phyloP scores from a whole-genome alignment of 2,113 vertebrate species.

The Oryzias celebensis region DNA sequence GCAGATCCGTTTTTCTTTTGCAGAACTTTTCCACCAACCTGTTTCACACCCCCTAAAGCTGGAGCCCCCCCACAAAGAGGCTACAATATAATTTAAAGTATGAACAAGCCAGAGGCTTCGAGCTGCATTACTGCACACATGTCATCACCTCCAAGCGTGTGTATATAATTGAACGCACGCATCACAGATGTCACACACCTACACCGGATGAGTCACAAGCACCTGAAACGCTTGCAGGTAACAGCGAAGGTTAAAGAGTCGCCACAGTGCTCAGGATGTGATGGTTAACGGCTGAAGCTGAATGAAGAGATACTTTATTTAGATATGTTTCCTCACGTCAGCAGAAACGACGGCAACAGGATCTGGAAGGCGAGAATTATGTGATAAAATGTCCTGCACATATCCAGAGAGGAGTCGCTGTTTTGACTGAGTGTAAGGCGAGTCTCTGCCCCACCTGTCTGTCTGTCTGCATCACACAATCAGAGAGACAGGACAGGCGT shows the following conservation, averaged over 20 bases:
- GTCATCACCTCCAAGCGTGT: constrained; percentile 15
- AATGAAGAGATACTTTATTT: too few relatives aligned
- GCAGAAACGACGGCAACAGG: too few relatives aligned
- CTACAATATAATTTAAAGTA: background rate
- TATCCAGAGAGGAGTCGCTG: too few relatives aligned
- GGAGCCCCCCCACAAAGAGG: too few relatives aligned
- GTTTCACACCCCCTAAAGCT: too few relatives aligned
- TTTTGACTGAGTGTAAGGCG: constrained; percentile 39
- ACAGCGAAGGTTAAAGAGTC: constrained; percentile 1
- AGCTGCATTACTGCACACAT: constrained; percentile 17
- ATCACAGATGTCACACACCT: constrained; percentile 10
- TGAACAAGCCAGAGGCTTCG: constrained; percentile 19
- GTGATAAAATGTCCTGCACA: too few relatives aligned
- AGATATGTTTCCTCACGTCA: too few relatives aligned
- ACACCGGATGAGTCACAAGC: background rate
- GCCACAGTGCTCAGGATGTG: too few relatives aligned
- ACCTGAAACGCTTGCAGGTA: constrained; percentile 4
- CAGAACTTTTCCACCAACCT: too few relatives aligned
- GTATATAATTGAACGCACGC: constrained; percentile 15
- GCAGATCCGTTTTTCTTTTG: too few relatives aligned
- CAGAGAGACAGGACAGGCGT: constrained; percentile 62
- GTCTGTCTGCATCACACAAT: constrained; percentile 46
- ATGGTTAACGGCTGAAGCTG: too few relatives aligned
- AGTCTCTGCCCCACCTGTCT: constrained; percentile 58
- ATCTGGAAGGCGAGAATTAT: too few relatives aligned